A percentile compares a stretch with the other conserved stretches of the same genome.
Conservation (phyloP, 2,888 invertebrate genomes). For the Cinara cedri region DNA sequence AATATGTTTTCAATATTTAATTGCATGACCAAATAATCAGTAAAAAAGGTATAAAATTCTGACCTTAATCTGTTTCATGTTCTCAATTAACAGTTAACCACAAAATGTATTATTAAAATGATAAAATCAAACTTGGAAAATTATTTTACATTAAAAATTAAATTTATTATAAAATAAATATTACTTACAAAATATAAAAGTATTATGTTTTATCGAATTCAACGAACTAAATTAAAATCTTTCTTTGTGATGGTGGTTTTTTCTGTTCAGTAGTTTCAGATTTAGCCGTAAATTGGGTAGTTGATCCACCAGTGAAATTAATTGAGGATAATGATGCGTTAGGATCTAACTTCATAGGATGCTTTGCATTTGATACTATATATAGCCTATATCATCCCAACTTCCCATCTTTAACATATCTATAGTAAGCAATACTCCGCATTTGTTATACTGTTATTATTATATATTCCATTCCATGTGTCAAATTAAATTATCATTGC, state of each 20-base stretch:
- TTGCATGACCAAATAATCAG: neutral
- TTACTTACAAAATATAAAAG: constrained; percentile 43
- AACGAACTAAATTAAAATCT: constrained; percentile 50
- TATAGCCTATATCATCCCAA: no score
- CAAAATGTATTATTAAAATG: constrained; percentile 18
- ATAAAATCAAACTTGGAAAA: constrained; percentile 33
- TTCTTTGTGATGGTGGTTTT: constrained; percentile 40
- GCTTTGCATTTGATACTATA: constrained; percentile 54
- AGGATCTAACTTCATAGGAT: constrained; percentile 59
- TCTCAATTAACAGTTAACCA: no score
- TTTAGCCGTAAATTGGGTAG: constrained; percentile 58
- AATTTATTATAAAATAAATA: constrained; percentile 28
- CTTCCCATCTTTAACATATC: no score
- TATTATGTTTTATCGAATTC: constrained; percentile 45
- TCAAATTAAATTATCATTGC: no score
- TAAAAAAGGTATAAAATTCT: no score
- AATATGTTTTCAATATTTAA: constrained; percentile 1
- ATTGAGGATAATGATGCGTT: constrained; percentile 60
- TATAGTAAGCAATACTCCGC: no score
- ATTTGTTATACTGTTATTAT: no score
- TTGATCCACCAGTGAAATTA: constrained; percentile 61
- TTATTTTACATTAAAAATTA: neutral
- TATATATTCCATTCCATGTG: no score
- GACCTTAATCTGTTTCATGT: no score
- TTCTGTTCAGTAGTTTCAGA: constrained; percentile 35